A percentile compares a stretch with the other conserved stretches of the same genome.
Evolutionary conservation across 64 coral and sea anemone species (phyloP).

Genomic region (Trachythela sp.): DNA sequence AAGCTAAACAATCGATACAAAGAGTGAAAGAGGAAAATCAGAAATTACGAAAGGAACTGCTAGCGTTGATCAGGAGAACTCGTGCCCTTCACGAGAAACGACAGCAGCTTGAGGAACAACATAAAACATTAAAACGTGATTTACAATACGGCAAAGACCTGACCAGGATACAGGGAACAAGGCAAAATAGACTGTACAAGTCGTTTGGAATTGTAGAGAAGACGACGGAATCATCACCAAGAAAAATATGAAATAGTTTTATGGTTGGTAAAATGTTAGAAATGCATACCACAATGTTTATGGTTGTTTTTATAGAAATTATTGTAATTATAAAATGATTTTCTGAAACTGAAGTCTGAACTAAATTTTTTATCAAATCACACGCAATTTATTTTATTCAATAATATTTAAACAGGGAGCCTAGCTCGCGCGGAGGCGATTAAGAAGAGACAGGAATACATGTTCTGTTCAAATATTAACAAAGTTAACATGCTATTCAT

Average conservation of each 20-base stretch:
- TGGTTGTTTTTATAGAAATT: too few relatives aligned
- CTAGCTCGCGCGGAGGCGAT: too few relatives aligned
- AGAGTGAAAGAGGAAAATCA: conserved; percentile 78
- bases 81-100: conserved; percentile 86
- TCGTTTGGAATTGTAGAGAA: conserved; percentile 70
- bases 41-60: conserved; percentile 66
- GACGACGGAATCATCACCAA: neutral
- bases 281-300: too few relatives aligned
- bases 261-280: too few relatives aligned
- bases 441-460: too few relatives aligned
- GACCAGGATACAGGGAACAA: conserved; percentile 66
- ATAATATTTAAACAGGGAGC: too few relatives aligned
- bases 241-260: neutral
- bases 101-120: conserved; percentile 82
- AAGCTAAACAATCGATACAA: conserved; percentile 77
- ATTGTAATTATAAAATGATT: too few relatives aligned
- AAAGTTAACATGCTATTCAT: too few relatives aligned
- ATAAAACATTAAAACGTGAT: conserved; percentile 71
- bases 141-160: conserved; percentile 91
- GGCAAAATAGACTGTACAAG: conserved; percentile 71
- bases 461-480: too few relatives aligned
- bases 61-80: conserved; percentile 68
- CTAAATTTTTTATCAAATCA: too few relatives aligned
- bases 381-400: too few relatives aligned
- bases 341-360: too few relatives aligned